A percentile compares a stretch with the other conserved stretches of the same genome.
Conservation (phyloP, 2,113 vertebrate genomes). For the Ophthalmolycus amberensis region DNA sequence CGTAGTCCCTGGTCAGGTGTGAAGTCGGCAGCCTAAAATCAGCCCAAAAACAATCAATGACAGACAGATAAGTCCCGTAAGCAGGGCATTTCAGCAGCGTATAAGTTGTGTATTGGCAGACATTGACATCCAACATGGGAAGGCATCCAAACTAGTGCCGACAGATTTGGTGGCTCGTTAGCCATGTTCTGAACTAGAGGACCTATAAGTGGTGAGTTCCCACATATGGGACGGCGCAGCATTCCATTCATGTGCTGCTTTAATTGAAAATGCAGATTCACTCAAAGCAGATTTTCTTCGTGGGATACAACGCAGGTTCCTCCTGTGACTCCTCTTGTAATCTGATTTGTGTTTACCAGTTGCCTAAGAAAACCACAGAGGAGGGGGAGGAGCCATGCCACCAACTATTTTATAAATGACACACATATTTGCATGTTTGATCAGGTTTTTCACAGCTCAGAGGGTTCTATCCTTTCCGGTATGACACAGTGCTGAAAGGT, state of each 20-base stretch:
- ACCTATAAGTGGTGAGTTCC: not conserved
- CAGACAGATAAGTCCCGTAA: not conserved
- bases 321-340: not conserved
- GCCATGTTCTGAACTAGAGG: not conserved
- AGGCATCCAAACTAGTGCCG: not conserved
- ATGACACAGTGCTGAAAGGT: not conserved
- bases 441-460: not conserved
- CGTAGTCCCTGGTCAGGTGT: not conserved
- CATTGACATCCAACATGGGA: not conserved
- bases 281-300: not conserved
- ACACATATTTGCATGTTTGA: not conserved
- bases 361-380: not conserved
- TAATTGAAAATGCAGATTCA: not conserved
- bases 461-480: not conserved
- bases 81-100: not conserved
- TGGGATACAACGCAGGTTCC: not conserved
- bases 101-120: not conserved
- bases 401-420: not conserved
- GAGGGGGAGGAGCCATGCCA: not conserved
- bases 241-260: not conserved
- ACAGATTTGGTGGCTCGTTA: not conserved
- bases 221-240: not conserved
- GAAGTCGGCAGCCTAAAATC: not conserved
- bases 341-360: not conserved
- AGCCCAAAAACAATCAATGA: not conserved